Base-by-base conservation (phyloP, 2,888 invertebrate species). In the Pammene fasciana region DNA sequence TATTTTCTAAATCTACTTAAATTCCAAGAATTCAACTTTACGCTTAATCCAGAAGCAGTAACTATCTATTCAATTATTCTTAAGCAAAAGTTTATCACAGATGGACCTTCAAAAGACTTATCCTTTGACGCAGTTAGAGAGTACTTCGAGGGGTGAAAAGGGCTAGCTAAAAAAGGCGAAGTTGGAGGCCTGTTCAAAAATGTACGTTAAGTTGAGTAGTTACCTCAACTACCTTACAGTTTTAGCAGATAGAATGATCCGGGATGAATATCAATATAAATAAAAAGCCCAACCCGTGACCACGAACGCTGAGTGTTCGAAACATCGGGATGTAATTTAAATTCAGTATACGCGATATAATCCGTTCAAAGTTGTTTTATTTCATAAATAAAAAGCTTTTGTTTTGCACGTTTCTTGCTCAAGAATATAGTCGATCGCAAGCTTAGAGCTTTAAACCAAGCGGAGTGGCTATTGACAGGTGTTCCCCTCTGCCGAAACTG, bases 21-120 rank as follows among this genome's bases (percentile, higher is more conserved):
- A 67, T n/a, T 38, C 54, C 10, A 52, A 50, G 16, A 11, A 66
- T 50, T 59, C 16, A 41, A 48, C 34, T 57, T 41, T 57, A 14
- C 4, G 26, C 26, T 26, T 26, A 26, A 26, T 36, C 54, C 48
- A 13, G 16, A 11, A 48, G 34, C 34, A 18, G 9, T 38, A 7
- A 34, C 8, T 34, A 45, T 50, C 50, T 67, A 13, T 67, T 55
- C 46, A 67, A 55, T 67, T 61, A 55, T 55, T 67, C 61, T 18
- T 6, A 6, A 59, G 61, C 13, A 46, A 55, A 67, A 48, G 46
- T 48, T 61, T 48, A 16, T 61, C 67, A 46, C 46, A 34, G 48
- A 26, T 55, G 38, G 54, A 61, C 46, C 38, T 36, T 18, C 46
- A 46, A 34, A 59, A 66, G 43, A 34, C 43, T 66, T 66, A 59